A percentile compares a stretch with the other conserved stretches of the same genome.
phyloP scores from a whole-genome alignment of 2,888 invertebrate genomes.

The Terebella lapidaria region DNA sequence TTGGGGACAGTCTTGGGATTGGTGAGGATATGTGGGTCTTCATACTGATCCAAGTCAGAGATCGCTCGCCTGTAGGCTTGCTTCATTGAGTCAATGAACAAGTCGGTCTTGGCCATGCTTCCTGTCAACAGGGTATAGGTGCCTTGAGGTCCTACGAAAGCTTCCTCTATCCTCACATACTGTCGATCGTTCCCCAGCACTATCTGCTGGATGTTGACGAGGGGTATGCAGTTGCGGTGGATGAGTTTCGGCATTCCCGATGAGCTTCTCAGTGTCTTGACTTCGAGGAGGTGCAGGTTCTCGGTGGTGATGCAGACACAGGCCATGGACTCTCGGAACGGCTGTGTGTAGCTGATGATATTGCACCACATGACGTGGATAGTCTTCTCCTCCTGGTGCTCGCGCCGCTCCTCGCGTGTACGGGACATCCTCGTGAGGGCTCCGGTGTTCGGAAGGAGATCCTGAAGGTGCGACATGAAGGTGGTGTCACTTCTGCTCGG shows the following conservation, averaged over 20 bases:
- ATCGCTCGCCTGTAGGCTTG: slow-evolving; percentile 19
- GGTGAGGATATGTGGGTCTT: slow-evolving; percentile 25
- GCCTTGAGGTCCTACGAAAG: slow-evolving; percentile 42
- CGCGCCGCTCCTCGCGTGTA: neutral
- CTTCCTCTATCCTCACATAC: slow-evolving; percentile 44
- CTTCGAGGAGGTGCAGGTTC: slow-evolving; percentile 24
- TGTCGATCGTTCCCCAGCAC: slow-evolving; percentile 40
- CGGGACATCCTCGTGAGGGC: neutral
- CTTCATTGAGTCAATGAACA: slow-evolving; percentile 35
- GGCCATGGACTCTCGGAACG: slow-evolving; percentile 29
- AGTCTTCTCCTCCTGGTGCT: slow-evolving; percentile 24
- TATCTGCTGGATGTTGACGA: slow-evolving; percentile 43
- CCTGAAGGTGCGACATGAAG: slow-evolving; percentile 17
- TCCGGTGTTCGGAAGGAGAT: slow-evolving; percentile 14
- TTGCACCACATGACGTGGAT: slow-evolving; percentile 43
- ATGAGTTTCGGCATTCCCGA: slow-evolving; percentile 36
- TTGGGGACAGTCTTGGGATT: slow-evolving; percentile 12
- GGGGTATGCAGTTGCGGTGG: slow-evolving; percentile 40
- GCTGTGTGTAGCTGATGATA: slow-evolving; percentile 28
- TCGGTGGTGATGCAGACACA: slow-evolving; percentile 30
- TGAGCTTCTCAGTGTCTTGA: slow-evolving; percentile 23
- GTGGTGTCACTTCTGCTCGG: slow-evolving; percentile 19
- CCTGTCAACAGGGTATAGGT: slow-evolving; percentile 38
- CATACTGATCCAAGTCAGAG: slow-evolving; percentile 21
- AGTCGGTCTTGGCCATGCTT: slow-evolving; percentile 33